phyloP scores from a whole-genome alignment of 2,888 invertebrate genomes.

The Nesidiocoris tenuis region DNA sequence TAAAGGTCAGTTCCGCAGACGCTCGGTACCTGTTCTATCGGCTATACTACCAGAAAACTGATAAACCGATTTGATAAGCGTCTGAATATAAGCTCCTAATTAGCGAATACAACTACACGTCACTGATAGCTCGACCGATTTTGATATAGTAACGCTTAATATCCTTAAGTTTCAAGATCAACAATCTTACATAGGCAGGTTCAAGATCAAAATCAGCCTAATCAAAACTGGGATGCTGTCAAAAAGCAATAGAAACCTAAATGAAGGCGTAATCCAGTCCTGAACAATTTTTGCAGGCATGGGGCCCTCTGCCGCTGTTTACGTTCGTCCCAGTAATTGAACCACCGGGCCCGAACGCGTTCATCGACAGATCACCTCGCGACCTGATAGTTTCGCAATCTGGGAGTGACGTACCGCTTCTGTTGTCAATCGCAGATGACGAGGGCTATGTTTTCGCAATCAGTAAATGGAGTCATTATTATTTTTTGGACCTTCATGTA shows the following conservation, averaged over 20 bases:
- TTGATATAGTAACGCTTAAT: no score
- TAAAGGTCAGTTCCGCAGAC: neutral
- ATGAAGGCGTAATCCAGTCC: no score
- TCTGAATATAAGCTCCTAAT: neutral
- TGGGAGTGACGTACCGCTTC: conserved; percentile 37
- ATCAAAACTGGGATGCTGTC: no score
- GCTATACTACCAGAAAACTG: neutral
- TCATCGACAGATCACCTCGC: conserved; percentile 31
- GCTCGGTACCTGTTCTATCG: neutral
- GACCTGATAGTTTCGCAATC: conserved; percentile 35
- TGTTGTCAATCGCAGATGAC: conserved; percentile 37
- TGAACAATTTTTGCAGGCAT: no score
- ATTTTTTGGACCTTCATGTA: no score
- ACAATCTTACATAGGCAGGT: no score
- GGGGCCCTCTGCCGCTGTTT: no score
- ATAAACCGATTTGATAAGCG: neutral
- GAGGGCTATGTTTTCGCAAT: conserved; percentile 42
- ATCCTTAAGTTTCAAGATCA: no score
- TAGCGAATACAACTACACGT: neutral
- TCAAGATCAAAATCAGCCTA: no score
- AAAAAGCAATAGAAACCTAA: no score
- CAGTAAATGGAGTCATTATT: no score
- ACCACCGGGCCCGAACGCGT: conserved; percentile 51
- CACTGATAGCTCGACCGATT: no score
- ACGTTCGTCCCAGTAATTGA: conserved; percentile 72